Evolutionary conservation across 2,888 invertebrate genomes (phyloP).

Genomic region (Rhopalosiphum nymphaeae): DNA sequence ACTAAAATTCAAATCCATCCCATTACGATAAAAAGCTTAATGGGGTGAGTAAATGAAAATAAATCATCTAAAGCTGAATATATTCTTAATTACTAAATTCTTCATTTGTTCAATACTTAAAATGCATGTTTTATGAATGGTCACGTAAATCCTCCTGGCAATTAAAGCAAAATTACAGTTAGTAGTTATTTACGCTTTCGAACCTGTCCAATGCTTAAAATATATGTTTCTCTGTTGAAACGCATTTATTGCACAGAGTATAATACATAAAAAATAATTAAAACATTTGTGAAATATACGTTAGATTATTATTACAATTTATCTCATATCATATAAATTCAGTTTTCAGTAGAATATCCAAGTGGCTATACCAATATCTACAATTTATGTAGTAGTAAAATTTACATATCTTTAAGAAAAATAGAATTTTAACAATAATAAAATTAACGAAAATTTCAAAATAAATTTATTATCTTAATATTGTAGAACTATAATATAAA

Average conservation of each 20-base stretch:
- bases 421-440: neutral
- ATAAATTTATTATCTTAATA: neutral
- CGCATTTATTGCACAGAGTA: neutral
- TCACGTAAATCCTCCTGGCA: slow-evolving; percentile 41
- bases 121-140: slow-evolving; percentile 30
- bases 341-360: neutral
- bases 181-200: slow-evolving; percentile 27
- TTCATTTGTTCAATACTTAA: slow-evolving; percentile 33
- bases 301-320: neutral
- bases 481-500: neutral
- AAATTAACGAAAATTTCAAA: neutral
- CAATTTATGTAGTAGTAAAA: neutral
- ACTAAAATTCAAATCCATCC: slow-evolving; percentile 10
- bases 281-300: neutral
- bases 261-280: neutral
- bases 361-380: neutral
- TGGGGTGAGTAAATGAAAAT: slow-evolving; percentile 43
- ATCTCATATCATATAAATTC: neutral
- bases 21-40: slow-evolving; percentile 16
- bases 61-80: slow-evolving; percentile 43
- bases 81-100: slow-evolving; percentile 51
- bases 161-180: slow-evolving; percentile 38
- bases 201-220: slow-evolving; percentile 10
- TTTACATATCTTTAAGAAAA: neutral
- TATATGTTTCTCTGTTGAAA: neutral